phyloP scores from a whole-genome alignment of 2,797 vertebrate species.

The Melopsittacus undulatus region DNA sequence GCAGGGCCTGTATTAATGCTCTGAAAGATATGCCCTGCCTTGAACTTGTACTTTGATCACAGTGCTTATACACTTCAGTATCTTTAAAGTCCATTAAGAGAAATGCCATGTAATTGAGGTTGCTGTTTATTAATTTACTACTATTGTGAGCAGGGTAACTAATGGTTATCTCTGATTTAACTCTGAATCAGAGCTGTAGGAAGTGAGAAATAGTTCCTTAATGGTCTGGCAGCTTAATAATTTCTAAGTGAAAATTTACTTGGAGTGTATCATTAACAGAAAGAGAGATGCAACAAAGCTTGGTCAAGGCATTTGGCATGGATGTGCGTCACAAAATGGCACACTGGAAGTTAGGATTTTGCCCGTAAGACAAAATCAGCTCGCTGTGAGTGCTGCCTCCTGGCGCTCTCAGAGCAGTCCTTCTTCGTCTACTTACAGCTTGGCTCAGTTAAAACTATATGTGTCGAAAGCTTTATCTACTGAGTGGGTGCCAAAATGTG shows the following conservation, averaged over 20 bases:
- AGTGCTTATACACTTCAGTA: background rate
- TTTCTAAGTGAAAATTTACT: slow-evolving; percentile 17
- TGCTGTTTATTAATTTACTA: background rate
- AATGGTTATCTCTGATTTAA: background rate
- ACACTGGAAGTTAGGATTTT: background rate
- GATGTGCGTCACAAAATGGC: background rate
- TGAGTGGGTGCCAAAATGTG: background rate
- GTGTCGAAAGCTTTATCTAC: background rate
- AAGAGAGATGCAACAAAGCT: background rate
- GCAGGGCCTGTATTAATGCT: background rate
- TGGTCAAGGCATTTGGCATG: background rate
- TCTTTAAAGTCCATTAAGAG: background rate
- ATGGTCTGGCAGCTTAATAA: slow-evolving; percentile 14
- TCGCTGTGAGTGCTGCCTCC: background rate
- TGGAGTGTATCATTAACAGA: slow-evolving; percentile 13
- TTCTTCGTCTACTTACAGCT: background rate
- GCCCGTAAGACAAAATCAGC: background rate
- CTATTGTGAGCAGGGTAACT: background rate
- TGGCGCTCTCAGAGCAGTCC: background rate
- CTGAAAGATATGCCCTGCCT: background rate
- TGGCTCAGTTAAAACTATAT: background rate
- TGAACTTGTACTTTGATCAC: slow-evolving; percentile 1
- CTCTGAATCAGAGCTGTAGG: slow-evolving; percentile 14
- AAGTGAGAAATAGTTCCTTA: slow-evolving; percentile 36
- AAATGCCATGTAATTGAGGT: background rate